These are phyloP conservation scores for Rhorus exstirpatorius DNA, from an alignment of 2,888 invertebrate species.

Conservation along the genomic window DNA sequence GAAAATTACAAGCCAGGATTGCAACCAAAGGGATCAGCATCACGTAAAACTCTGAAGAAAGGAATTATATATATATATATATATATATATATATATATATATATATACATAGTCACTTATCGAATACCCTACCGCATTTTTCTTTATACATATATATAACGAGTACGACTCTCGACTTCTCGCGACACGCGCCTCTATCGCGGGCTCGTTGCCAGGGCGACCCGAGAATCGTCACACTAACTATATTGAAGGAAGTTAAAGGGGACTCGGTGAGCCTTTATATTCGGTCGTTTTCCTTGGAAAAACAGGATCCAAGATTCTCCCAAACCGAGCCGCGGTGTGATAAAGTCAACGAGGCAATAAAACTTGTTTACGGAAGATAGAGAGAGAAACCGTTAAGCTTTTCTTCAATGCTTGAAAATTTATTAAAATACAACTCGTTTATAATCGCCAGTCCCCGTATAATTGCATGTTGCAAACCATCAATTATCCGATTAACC, in stretches of 20 bases:
- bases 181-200: conserved; percentile 83
- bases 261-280: conserved; percentile 77
- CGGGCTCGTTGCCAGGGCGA: conserved; percentile 84
- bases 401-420: conserved; percentile 7
- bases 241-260: conserved; percentile 83
- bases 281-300: conserved; percentile 59
- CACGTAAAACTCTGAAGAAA: conserved; percentile 18
- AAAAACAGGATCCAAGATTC: conserved; percentile 44
- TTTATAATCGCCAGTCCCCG: background rate
- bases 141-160: conserved; percentile 17
- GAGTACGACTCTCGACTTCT: conserved; percentile 77
- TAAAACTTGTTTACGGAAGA: conserved; percentile 49
- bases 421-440: conserved; percentile 47
- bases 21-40: conserved; percentile 24
- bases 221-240: conserved; percentile 82
- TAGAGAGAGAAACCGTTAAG: conserved; percentile 3
- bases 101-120: conserved; percentile 40
- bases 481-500: conserved; percentile 26
- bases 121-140: conserved; percentile 6
- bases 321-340: conserved; percentile 13
- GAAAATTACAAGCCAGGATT: background rate
- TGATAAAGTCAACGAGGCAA: conserved; percentile 61
- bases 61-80: conserved; percentile 23
- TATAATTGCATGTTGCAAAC: conserved; percentile 48
- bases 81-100: too few species aligned